Evolutionary conservation across 2,888 invertebrate species (phyloP).

Genomic region (Shargacucullia verbasci): DNA sequence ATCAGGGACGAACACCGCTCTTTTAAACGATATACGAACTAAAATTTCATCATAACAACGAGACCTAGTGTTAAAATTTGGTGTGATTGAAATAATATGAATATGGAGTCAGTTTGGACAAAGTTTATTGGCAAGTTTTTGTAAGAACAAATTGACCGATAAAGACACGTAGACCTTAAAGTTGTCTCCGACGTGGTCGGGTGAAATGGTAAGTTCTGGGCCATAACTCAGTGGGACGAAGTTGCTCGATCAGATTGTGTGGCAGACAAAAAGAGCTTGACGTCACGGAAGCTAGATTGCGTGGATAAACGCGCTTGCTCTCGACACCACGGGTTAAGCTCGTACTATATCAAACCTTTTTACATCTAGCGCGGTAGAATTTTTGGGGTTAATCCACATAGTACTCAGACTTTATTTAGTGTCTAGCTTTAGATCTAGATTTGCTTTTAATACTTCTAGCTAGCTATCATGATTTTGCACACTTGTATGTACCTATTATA

Average conservation of each 20-base stretch:
- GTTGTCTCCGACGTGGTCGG: constrained; percentile 63
- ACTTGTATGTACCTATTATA: no score
- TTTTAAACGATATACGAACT: constrained; percentile 37
- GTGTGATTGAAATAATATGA: constrained; percentile 49
- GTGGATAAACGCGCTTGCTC: constrained; percentile 75
- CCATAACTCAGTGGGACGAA: constrained; percentile 75
- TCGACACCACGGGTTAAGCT: constrained; percentile 67
- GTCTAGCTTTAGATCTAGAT: constrained; percentile 3
- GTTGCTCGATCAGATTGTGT: constrained; percentile 79
- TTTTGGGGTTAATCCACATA: constrained; percentile 40
- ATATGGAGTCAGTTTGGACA: constrained; percentile 37
- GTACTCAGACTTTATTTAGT: constrained; percentile 33
- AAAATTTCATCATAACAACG: constrained; percentile 25
- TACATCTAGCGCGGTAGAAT: constrained; percentile 34
- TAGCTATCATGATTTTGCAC: no score
- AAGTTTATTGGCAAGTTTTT: constrained; percentile 55
- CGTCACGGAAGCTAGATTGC: constrained; percentile 74
- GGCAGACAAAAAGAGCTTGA: constrained; percentile 71
- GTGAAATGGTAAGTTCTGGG: constrained; percentile 74
- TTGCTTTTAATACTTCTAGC: not conserved
- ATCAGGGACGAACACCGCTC: constrained; percentile 41
- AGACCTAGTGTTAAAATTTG: constrained; percentile 15
- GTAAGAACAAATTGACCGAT: constrained; percentile 64
- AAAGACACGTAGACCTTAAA: constrained; percentile 68
- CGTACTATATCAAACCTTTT: constrained; percentile 54